Evolutionary conservation across 2,113 vertebrate species (phyloP).

Genomic region (Larimichthys polyactis): DNA sequence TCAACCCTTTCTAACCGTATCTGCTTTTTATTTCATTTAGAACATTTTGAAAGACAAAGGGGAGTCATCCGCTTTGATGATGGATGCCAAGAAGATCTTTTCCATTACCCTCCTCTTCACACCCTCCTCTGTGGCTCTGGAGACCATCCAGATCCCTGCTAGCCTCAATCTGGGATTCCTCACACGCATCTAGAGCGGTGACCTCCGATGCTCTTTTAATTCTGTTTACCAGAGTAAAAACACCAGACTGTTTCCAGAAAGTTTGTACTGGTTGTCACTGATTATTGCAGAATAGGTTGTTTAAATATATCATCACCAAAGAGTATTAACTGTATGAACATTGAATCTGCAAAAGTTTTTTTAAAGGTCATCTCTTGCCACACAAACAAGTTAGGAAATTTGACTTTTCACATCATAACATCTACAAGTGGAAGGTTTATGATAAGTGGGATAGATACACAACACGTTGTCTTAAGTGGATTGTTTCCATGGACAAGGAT

Average conservation of each 20-base stretch:
- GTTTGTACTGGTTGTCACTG: slow-evolving; percentile 4
- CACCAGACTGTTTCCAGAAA: not conserved
- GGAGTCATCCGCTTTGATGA: slow-evolving; percentile 92
- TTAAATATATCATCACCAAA: slow-evolving; percentile 39
- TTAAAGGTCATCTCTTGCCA: slow-evolving; percentile 13
- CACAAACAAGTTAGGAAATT: not conserved
- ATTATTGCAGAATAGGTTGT: not conserved
- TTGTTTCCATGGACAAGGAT: not conserved
- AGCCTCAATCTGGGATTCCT: slow-evolving; percentile 95
- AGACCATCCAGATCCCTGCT: slow-evolving; percentile 94
- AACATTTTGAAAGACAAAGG: slow-evolving; percentile 90
- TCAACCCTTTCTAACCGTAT: not conserved
- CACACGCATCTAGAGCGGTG: slow-evolving; percentile 84
- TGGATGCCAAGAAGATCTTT: slow-evolving; percentile 95
- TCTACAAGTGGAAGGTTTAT: not conserved
- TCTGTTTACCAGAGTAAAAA: slow-evolving; percentile 4
- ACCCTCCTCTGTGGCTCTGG: slow-evolving; percentile 92
- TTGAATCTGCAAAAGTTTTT: not conserved
- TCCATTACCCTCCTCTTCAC: slow-evolving; percentile 92
- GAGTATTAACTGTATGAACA: not conserved
- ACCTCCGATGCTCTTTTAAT: not conserved
- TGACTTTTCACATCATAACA: not conserved
- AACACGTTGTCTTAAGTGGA: not conserved
- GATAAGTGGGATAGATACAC: not conserved
- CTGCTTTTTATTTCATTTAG: slow-evolving; percentile 69